Evolutionary conservation across 1,140 invertebrate species (phyloP).

Genomic region (Drosophila ohnishii): DNA sequence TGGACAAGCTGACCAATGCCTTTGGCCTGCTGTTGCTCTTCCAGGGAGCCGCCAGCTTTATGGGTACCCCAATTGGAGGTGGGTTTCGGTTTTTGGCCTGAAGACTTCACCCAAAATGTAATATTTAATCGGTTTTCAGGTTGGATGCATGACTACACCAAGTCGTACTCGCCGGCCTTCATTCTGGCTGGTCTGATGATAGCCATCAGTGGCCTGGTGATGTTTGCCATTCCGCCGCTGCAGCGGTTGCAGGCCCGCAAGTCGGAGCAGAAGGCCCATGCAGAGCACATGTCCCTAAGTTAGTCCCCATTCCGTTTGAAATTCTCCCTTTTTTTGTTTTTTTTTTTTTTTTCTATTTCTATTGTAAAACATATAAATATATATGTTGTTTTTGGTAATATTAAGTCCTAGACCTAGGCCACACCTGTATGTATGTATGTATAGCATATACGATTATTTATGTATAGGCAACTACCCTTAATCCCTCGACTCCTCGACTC

Average conservation of each 20-base stretch:
- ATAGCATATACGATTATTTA: conserved; percentile 31
- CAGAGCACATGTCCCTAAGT: conserved; percentile 67
- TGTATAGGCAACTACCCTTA: conserved; percentile 7
- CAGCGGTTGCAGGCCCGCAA: conserved; percentile 84
- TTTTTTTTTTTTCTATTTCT: conserved; percentile 36
- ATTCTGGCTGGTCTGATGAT: conserved; percentile 92
- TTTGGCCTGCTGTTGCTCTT: conserved; percentile 96
- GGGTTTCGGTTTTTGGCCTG: conserved; percentile 53
- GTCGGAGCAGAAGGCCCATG: conserved; percentile 45
- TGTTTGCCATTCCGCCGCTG: conserved; percentile 93
- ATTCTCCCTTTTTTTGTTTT: neutral
- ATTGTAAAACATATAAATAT: conserved; percentile 18
- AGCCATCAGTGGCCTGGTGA: conserved; percentile 92
- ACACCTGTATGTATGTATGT: conserved; percentile 15
- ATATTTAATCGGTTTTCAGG: conserved; percentile 84
- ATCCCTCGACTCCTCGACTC: neutral
- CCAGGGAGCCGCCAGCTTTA: conserved; percentile 94
- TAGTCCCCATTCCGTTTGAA: conserved; percentile 30
- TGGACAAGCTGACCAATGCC: conserved; percentile 95
- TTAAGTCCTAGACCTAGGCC: conserved; percentile 17
- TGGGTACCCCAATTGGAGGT: conserved; percentile 95
- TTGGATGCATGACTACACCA: conserved; percentile 89
- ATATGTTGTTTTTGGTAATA: conserved; percentile 15
- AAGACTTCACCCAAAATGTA: neutral
- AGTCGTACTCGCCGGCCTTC: conserved; percentile 94